phyloP scores from a whole-genome alignment of 2,888 invertebrate species.

The Temnothorax rugatulus region DNA sequence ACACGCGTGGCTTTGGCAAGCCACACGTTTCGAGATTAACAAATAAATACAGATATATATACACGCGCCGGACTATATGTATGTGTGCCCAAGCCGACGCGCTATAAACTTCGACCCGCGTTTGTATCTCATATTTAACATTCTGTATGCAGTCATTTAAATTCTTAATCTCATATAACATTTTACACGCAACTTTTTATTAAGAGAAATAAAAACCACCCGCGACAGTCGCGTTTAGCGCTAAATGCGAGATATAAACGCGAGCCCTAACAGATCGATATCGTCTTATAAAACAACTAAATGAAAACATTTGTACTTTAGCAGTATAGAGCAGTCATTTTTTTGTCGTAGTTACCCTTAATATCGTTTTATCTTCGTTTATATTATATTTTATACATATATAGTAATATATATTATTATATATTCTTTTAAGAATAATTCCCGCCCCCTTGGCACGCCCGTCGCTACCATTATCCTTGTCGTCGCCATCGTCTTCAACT shows the following conservation, averaged over 20 bases:
- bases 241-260: conserved; percentile 34
- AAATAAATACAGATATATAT: conserved; percentile 76
- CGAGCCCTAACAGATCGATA: conserved; percentile 74
- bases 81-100: conserved; percentile 44
- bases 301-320: conserved; percentile 86
- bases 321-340: conserved; percentile 86
- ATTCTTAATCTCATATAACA: conserved; percentile 29
- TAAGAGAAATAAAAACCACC: conserved; percentile 20
- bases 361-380: conserved; percentile 77
- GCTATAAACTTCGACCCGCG: conserved; percentile 33
- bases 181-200: conserved; percentile 19
- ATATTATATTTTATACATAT: conserved; percentile 78
- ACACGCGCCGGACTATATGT: conserved; percentile 64
- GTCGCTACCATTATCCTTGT: conserved; percentile 59
- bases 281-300: conserved; percentile 84
- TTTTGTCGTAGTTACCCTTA: conserved; percentile 82
- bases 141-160: neutral
- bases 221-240: neutral
- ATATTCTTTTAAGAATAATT: conserved; percentile 74
- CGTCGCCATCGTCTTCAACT: conserved; percentile 60
- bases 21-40: conserved; percentile 63
- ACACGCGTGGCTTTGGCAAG: conserved; percentile 1
- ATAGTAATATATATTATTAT: conserved; percentile 61
- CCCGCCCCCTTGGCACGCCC: conserved; percentile 75
- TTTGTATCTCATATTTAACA: conserved; percentile 15